phyloP scores from a whole-genome alignment of 2,888 invertebrate genomes.

The Neuroscelio doddi region DNA sequence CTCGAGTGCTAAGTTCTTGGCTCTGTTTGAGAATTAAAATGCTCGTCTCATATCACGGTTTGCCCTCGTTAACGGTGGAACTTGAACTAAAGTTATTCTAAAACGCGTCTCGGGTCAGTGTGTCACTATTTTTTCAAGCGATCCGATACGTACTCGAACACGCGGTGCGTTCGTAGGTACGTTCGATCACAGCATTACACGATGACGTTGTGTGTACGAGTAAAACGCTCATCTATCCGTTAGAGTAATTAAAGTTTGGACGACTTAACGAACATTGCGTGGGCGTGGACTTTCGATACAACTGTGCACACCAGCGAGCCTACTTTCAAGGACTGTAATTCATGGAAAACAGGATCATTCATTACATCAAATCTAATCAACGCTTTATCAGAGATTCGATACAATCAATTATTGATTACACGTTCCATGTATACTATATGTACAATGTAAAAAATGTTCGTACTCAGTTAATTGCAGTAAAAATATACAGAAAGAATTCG shows the following conservation, averaged over 20 bases:
- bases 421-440: too few relatives aligned
- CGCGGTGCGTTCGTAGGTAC: constrained; percentile 2
- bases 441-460: too few relatives aligned
- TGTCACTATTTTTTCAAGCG: constrained; percentile 48
- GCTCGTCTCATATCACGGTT: constrained; percentile 51
- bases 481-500: too few relatives aligned
- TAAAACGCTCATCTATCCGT: too few relatives aligned
- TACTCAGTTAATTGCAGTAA: too few relatives aligned
- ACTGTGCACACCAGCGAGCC: constrained; percentile 19
- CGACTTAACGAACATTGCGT: constrained; percentile 21
- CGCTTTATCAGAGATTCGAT: constrained; percentile 27
- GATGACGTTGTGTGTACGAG: constrained; percentile 7
- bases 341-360: constrained; percentile 41
- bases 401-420: constrained; percentile 26
- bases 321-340: constrained; percentile 44
- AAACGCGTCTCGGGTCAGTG: constrained; percentile 65
- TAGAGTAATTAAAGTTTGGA: constrained; percentile 43
- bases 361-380: constrained; percentile 12
- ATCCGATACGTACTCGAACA: constrained; percentile 24
- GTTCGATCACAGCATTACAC: neutral
- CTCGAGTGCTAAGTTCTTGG: neutral
- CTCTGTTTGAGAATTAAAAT: constrained; percentile 44
- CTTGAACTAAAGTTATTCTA: constrained; percentile 64
- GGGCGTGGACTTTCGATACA: constrained; percentile 45
- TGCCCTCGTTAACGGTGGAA: constrained; percentile 58